Conservation (phyloP, 2,888 invertebrate species). For the Belgica antarctica region DNA sequence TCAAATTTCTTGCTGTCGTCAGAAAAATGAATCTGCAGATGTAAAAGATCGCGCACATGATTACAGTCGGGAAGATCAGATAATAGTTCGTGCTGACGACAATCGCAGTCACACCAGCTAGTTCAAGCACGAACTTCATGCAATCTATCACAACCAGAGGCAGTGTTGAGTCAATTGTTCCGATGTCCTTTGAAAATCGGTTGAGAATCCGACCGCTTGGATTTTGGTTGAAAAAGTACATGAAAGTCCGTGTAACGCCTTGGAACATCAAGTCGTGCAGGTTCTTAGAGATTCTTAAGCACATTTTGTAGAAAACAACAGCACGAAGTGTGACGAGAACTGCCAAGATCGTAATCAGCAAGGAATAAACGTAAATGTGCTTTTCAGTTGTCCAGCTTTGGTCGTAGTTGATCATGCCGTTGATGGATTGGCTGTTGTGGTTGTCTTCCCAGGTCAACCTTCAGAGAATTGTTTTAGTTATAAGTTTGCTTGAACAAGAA, state of each 20-base stretch:
- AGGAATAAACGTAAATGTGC: slow-evolving; percentile 60
- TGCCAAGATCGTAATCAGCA: slow-evolving; percentile 56
- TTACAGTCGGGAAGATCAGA: slow-evolving; percentile 68
- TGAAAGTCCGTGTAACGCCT: slow-evolving; percentile 75
- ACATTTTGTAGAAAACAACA: slow-evolving; percentile 57
- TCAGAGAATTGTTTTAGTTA: neutral
- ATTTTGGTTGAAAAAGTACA: slow-evolving; percentile 86
- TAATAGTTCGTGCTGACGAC: slow-evolving; percentile 73
- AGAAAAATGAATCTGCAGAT: slow-evolving; percentile 73
- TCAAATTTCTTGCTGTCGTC: slow-evolving; percentile 75
- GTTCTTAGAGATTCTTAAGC: slow-evolving; percentile 59
- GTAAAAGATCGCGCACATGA: slow-evolving; percentile 72
- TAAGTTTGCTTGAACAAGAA: neutral
- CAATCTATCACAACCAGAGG: slow-evolving; percentile 56
- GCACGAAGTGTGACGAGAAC: slow-evolving; percentile 55
- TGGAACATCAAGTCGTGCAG: slow-evolving; percentile 69
- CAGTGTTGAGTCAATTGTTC: slow-evolving; percentile 56
- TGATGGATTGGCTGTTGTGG: neutral
- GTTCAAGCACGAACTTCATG: slow-evolving; percentile 72
- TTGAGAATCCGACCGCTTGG: slow-evolving; percentile 80
- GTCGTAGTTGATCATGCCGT: neutral
- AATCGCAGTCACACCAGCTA: slow-evolving; percentile 77
- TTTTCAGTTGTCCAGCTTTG: slow-evolving; percentile 48
- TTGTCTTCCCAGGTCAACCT: neutral
- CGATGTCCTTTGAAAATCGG: slow-evolving; percentile 88